Conservation (phyloP, 2,113 vertebrate genomes). For the Phoxinus phoxinus region DNA sequence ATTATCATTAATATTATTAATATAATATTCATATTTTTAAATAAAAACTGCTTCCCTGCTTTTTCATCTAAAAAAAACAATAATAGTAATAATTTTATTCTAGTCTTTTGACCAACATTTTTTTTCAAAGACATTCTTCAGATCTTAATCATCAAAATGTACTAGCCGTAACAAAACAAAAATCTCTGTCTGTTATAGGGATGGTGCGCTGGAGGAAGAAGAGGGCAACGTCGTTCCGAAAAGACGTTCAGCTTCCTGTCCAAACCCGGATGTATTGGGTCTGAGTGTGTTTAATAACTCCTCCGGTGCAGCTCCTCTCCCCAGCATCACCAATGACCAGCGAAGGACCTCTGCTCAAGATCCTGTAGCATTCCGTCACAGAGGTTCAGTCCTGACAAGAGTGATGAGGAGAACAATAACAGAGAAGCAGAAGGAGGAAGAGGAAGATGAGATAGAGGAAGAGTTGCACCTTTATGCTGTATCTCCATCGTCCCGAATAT, state of each 20-base stretch:
- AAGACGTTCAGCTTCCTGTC: conserved; percentile 67
- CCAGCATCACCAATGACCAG: background rate
- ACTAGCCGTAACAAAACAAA: background rate
- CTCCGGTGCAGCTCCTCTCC: background rate
- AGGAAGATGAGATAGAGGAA: conserved; percentile 53
- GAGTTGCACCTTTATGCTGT: conserved; percentile 77
- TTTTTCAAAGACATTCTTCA: background rate
- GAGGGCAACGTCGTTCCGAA: background rate
- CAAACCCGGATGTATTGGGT: conserved; percentile 58
- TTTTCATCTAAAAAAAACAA: background rate
- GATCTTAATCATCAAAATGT: background rate
- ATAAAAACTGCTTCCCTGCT: background rate
- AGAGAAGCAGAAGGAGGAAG: conserved; percentile 11
- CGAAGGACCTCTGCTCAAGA: background rate
- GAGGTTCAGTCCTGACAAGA: conserved; percentile 52
- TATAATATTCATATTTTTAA: background rate
- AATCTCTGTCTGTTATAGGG: background rate
- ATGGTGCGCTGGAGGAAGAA: background rate
- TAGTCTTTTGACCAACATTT: background rate
- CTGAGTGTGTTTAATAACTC: conserved; percentile 30
- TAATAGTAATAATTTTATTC: background rate
- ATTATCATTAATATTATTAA: background rate
- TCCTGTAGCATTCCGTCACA: conserved; percentile 39
- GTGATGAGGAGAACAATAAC: conserved; percentile 51
- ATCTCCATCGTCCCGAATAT: conserved; percentile 70